Base-by-base conservation (phyloP, 2,888 invertebrate species). In the Lamellibrachia satsuma region DNA sequence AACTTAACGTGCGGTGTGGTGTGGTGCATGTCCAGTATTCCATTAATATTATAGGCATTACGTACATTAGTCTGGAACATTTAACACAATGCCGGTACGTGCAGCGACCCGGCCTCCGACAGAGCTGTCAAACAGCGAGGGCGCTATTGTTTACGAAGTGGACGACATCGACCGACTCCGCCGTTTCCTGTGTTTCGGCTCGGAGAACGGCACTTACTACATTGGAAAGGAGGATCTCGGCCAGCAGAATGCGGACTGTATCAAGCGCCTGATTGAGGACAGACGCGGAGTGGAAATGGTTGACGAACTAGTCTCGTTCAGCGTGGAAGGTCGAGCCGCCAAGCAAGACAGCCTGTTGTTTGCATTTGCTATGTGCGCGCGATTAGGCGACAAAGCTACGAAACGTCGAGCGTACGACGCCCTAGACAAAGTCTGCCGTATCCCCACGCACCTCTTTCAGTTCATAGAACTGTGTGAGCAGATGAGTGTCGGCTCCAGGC, bases 341-440 rank as follows among this genome's bases (percentile, higher is more conserved):
- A 95, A 95, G 92, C 95, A 95, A 94, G 93, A 94, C 91, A 93
- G 94, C 4, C 96, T 97, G n/a, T 97, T 98, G 91, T 97, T 97
- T 96, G 97, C 97, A n/a, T 96, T 98, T 91, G 97, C 97, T 1
- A 97, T 97, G 95, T 97, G 97, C 95, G 97, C 97, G 97, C 97
- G 0, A 39, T 39, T 39, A 39, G 39, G 39, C 39, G 39, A 39
- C 39, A 39, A 39, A 39, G 0, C 39, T 39, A 39, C 39, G 39
- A 39, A 39, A 39, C 39, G 39, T 1, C 39, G 39, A 39, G 39
- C 39, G 39, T 97, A 97, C 94, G 96, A 97, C 92, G 97, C 97
- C 22, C 96, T 97, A 1, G 94, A 96, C 92, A 97, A 97, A 95
- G 96, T 98, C 75, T 97, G 97, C 95, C 97, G 97, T 93, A 97